Evolutionary conservation across 2,888 invertebrate species (phyloP).

Genomic region (Eupeodes latifasciatus): DNA sequence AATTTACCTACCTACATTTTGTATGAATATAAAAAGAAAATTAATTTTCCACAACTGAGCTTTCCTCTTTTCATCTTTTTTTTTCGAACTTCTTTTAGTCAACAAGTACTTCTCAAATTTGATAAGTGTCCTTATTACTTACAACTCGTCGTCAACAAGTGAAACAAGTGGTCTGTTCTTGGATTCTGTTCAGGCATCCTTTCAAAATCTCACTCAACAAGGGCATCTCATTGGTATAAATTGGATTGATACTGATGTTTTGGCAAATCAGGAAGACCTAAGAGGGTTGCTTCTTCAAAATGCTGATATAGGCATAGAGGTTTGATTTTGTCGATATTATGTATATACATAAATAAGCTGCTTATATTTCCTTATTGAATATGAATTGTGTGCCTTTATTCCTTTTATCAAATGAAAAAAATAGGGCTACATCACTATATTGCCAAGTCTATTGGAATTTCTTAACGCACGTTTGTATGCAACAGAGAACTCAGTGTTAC

Average conservation of each 20-base stretch:
- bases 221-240: conserved; percentile 78
- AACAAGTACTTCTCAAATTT: conserved; percentile 80
- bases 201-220: conserved; percentile 76
- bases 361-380: conserved; percentile 17
- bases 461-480: conserved; percentile 82
- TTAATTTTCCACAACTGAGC: background rate
- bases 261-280: conserved; percentile 75
- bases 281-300: conserved; percentile 78
- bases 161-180: conserved; percentile 77
- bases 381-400: background rate
- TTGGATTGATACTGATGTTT: conserved; percentile 80
- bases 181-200: conserved; percentile 78
- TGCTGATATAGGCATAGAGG: conserved; percentile 81
- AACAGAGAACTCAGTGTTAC: conserved; percentile 81
- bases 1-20: no score
- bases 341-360: background rate
- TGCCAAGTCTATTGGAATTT: conserved; percentile 79
- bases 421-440: conserved; percentile 82
- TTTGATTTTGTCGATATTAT: conserved; percentile 54
- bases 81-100: conserved; percentile 76
- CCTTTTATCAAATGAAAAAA: background rate
- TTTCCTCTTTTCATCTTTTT: background rate
- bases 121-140: conserved; percentile 80
- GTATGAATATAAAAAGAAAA: no score
- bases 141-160: conserved; percentile 76